These are phyloP conservation scores for Drosophila repletoides DNA, from an alignment of 1,140 invertebrate species.

Conservation along the genomic window DNA sequence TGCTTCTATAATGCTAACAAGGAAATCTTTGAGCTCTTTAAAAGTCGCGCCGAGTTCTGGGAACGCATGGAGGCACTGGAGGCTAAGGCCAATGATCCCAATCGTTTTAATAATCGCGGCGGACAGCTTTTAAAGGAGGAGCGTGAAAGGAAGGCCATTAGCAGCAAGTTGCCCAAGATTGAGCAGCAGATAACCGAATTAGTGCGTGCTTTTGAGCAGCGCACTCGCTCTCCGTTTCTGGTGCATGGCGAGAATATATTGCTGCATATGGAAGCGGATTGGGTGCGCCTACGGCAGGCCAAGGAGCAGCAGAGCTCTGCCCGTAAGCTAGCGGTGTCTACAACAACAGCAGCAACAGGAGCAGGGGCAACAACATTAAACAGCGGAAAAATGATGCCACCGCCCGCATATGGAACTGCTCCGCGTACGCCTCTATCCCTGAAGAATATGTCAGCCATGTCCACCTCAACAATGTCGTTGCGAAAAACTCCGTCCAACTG, in stretches of 20 bases:
- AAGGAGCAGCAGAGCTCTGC: constrained; percentile 61
- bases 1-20: constrained; percentile 87
- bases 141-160: constrained; percentile 89
- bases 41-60: constrained; percentile 86
- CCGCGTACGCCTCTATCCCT: constrained; percentile 60
- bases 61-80: constrained; percentile 88
- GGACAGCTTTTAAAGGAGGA: constrained; percentile 92
- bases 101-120: constrained; percentile 92
- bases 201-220: constrained; percentile 83
- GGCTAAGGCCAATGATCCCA: constrained; percentile 88
- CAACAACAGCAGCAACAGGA: constrained; percentile 15
- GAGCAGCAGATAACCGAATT: constrained; percentile 85
- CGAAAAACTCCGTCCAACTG: constrained; percentile 62
- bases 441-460: constrained; percentile 56
- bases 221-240: constrained; percentile 83
- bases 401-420: constrained; percentile 19
- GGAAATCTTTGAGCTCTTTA: constrained; percentile 86
- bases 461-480: constrained; percentile 62
- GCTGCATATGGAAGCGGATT: constrained; percentile 84
- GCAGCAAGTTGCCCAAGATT: constrained; percentile 87
- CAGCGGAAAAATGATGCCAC: constrained; percentile 45
- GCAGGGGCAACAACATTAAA: constrained; percentile 27
- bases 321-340: constrained; percentile 60
- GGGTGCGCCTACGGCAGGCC: constrained; percentile 83
- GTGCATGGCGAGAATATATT: constrained; percentile 85